Evolutionary conservation across 2,797 vertebrate genomes (phyloP).

Genomic region (Enteromius mattozi): DNA sequence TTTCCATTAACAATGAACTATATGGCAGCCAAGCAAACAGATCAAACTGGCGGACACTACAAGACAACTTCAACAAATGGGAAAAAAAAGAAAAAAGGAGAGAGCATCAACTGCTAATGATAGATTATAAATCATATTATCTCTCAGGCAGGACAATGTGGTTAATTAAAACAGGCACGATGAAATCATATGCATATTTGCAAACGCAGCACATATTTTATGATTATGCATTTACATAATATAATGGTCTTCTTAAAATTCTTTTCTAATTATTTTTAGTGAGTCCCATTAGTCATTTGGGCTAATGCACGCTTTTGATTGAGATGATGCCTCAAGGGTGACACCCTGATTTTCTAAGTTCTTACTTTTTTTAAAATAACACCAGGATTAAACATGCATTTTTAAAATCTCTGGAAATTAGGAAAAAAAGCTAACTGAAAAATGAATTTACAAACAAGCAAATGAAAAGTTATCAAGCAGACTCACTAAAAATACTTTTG

Average conservation of each 20-base stretch:
- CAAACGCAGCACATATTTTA: conserved; percentile 74
- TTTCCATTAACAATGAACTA: conserved; percentile 79
- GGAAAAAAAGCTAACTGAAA: not conserved
- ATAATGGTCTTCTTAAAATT: conserved; percentile 78
- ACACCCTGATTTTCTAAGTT: conserved; percentile 48
- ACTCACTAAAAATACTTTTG: not conserved
- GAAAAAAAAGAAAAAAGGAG: conserved; percentile 73
- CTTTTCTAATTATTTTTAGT: conserved; percentile 70
- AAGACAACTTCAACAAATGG: conserved; percentile 75
- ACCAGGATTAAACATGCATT: conserved; percentile 4
- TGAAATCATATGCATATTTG: conserved; percentile 79
- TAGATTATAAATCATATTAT: conserved; percentile 81
- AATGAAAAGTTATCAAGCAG: not conserved
- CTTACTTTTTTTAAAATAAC: not conserved
- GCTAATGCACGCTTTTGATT: conserved; percentile 70
- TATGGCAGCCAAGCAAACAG: conserved; percentile 82
- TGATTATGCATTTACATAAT: conserved; percentile 78
- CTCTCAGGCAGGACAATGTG: conserved; percentile 77
- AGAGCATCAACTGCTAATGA: conserved; percentile 72
- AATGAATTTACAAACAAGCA: not conserved
- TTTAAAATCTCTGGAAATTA: not conserved
- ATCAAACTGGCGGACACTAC: conserved; percentile 70
- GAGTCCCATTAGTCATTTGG: conserved; percentile 72
- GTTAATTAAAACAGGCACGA: conserved; percentile 83
- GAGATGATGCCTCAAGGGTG: conserved; percentile 65